phyloP scores from a whole-genome alignment of 2,888 invertebrate genomes.

The Glyphotaelius pellucidus region DNA sequence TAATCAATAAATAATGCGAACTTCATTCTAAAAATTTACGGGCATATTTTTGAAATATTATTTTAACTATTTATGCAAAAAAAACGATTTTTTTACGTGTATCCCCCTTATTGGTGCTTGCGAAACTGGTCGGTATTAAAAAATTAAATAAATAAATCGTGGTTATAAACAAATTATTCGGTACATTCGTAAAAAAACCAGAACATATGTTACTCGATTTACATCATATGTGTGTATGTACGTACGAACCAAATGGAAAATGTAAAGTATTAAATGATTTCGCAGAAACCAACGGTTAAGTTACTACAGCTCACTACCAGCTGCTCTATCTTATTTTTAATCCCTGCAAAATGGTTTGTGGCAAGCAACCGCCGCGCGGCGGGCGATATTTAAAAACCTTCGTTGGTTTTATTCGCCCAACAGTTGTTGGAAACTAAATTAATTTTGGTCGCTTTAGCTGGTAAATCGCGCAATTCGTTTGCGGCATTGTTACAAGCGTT shows the following conservation, averaged over 20 bases:
- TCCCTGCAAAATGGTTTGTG: background rate
- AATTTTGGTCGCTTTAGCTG: constrained; percentile 61
- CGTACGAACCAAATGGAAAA: background rate
- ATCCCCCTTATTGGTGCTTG: no score
- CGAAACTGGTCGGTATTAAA: no score
- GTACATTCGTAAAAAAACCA: background rate
- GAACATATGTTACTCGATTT: background rate
- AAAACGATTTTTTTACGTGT: no score
- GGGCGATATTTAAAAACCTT: constrained; percentile 50
- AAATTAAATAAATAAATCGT: no score
- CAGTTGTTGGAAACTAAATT: constrained; percentile 62
- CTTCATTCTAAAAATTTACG: no score
- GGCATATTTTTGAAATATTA: no score
- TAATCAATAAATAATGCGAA: no score
- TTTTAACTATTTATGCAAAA: no score
- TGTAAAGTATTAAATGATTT: background rate
- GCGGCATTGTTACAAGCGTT: constrained; percentile 48
- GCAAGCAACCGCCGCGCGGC: background rate
- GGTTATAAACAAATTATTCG: background rate
- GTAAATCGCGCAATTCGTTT: constrained; percentile 61
- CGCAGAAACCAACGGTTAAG: background rate
- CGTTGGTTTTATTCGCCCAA: constrained; percentile 63
- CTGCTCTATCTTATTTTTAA: constrained; percentile 3
- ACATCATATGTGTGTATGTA: background rate
- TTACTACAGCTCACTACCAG: background rate